phyloP scores from a whole-genome alignment of 2,888 invertebrate species.

The Trachelus troglodyta region DNA sequence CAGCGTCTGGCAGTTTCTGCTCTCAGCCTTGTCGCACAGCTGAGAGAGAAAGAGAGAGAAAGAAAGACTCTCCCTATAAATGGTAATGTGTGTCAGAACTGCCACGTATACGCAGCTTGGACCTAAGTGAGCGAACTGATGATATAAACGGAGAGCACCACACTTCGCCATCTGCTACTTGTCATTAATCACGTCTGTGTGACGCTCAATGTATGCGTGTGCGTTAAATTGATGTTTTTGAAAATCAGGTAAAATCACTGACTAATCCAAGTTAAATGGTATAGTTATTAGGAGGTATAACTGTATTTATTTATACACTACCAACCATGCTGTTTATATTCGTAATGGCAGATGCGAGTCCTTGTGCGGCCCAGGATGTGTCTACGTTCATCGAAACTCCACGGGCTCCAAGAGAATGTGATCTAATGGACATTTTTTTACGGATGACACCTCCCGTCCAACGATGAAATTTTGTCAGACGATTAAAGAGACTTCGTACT shows the following conservation, averaged over 20 bases:
- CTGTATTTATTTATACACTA: not conserved
- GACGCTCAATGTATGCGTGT: not conserved
- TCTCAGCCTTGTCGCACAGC: not conserved
- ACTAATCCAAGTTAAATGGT: not conserved
- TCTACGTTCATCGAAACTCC: constrained; percentile 70
- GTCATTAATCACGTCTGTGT: not conserved
- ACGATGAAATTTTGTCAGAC: not conserved
- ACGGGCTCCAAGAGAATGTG: constrained; percentile 41
- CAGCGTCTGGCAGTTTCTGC: not conserved
- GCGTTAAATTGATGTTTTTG: not conserved
- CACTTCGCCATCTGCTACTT: not conserved
- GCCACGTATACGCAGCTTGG: constrained; percentile 4
- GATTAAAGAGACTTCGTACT: not conserved
- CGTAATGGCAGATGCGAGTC: constrained; percentile 43
- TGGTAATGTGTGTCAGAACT: constrained; percentile 46
- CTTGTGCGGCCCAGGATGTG: constrained; percentile 73
- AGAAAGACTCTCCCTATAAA: constrained; percentile 30
- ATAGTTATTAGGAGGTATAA: not conserved
- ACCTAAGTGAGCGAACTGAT: not conserved
- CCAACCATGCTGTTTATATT: constrained; percentile 53
- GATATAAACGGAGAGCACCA: not conserved
- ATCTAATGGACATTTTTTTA: constrained; percentile 38
- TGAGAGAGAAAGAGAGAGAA: not conserved
- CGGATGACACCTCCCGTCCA: not conserved
- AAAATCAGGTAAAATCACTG: not conserved